Evolutionary conservation across 37 sponge, comb jelly and placozoan genomes (phyloP).

Genomic region (Beroe ovata): DNA sequence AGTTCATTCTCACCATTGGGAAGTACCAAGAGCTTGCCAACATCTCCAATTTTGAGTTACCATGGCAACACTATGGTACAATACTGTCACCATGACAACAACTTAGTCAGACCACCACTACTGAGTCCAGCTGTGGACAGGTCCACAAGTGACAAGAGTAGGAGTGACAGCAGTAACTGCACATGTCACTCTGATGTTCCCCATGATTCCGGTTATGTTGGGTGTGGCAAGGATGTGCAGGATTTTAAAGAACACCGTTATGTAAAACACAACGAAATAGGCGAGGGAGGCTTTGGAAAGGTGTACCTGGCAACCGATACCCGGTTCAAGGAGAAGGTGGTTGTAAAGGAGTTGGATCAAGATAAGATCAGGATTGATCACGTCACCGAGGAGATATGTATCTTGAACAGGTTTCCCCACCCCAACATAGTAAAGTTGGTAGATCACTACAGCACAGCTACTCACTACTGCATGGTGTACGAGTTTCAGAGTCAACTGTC

Average conservation of each 20-base stretch:
- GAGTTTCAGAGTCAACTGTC: slow-evolving; percentile 42
- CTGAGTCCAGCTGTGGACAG: not conserved
- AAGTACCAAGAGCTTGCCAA: not conserved
- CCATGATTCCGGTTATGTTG: not conserved
- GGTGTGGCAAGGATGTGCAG: not conserved
- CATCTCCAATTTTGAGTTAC: not conserved
- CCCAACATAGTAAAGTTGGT: not conserved
- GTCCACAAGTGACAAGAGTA: not conserved
- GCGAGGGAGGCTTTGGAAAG: slow-evolving; percentile 46
- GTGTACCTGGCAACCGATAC: slow-evolving; percentile 42
- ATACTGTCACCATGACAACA: too few relatives aligned
- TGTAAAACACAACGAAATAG: not conserved
- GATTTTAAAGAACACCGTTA: not conserved
- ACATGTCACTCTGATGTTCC: too few relatives aligned
- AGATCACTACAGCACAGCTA: slow-evolving; percentile 6
- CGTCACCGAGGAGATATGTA: slow-evolving; percentile 25
- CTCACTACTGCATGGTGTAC: slow-evolving; percentile 40
- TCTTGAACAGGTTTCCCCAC: slow-evolving; percentile 30
- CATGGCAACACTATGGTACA: too few relatives aligned
- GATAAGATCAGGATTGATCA: slow-evolving; percentile 23
- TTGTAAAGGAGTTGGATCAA: slow-evolving; percentile 20
- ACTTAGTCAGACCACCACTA: not conserved
- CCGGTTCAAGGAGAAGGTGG: not conserved
- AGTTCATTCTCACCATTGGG: not conserved
- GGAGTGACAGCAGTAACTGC: not conserved